Percentiles rank a stretch among this genome's conserved stretches.
These are phyloP conservation scores for Matsumurasca onukii DNA, from an alignment of 1,140 invertebrate genomes.

Conservation along the genomic window DNA sequence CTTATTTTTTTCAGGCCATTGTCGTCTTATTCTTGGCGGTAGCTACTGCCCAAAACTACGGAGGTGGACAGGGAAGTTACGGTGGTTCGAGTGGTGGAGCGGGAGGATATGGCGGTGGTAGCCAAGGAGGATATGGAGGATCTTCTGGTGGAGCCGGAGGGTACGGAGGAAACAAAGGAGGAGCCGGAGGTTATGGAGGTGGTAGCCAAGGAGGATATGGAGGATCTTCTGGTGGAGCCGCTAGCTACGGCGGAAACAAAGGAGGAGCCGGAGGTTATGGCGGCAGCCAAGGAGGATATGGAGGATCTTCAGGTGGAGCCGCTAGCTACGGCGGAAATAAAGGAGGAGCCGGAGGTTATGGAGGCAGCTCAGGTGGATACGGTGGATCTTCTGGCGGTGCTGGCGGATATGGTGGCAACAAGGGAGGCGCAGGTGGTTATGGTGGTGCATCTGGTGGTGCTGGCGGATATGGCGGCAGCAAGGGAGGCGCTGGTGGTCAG, in stretches of 20 bases:
- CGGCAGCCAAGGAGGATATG: constrained; percentile 7
- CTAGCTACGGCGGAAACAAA: too few relatives aligned
- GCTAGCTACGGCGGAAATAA: background rate
- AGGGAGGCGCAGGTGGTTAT: constrained; percentile 3
- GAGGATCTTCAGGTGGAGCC: constrained; percentile 11
- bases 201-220: constrained; percentile 23
- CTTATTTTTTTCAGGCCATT: constrained; percentile 28
- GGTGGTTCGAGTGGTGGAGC: constrained; percentile 21
- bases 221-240: constrained; percentile 16
- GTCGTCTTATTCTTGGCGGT: constrained; percentile 26
- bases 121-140: constrained; percentile 12
- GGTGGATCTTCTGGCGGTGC: constrained; percentile 13
- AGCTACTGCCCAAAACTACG: constrained; percentile 51
- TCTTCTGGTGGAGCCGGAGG: constrained; percentile 3
- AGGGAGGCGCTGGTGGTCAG: constrained; percentile 4
- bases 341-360: constrained; percentile 8
- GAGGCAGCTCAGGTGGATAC: constrained; percentile 20
- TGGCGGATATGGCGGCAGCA: constrained; percentile 16
- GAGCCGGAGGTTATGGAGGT: constrained; percentile 12
- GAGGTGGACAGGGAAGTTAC: too few relatives aligned
- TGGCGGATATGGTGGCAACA: background rate
- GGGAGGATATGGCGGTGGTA: constrained; percentile 15
- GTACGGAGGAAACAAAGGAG: constrained; percentile 17
- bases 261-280: constrained; percentile 16
- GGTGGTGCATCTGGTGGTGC: constrained; percentile 11